Base-by-base conservation (phyloP, 2,113 vertebrate genomes). In the Pangasianodon hypophthalmus region DNA sequence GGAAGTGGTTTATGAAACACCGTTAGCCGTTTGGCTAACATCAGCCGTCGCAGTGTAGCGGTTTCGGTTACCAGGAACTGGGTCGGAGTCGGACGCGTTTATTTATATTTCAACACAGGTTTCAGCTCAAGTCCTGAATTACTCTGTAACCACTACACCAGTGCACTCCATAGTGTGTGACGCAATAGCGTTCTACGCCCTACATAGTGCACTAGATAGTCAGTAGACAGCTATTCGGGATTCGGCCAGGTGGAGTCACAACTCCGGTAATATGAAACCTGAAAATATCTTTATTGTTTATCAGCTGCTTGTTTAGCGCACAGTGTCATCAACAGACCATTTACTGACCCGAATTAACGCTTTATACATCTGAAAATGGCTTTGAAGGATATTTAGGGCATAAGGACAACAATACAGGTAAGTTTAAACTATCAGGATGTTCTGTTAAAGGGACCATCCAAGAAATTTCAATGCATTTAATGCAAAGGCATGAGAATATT, bases 51-150 rank as follows among this genome's bases (percentile, higher is more conserved):
- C 93, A 92, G 91, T 71, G 86, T 94, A 93, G 93, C 93, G 94
- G 92, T 71, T 95, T 95, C 92, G 92, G 94, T 96, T 96, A 94
- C 95, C 92, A 95, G 95, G 95, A 96, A 95, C 94, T 95, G 94
- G 95, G 94, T 93, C 94, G 92, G 7, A 83, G 6, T 58, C 80
- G 79, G 48, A 92, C 94, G 8, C 48, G 85, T 87, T 95, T 96
- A 96, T 96, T 95, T 96, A 96, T 96, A 96, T 96, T 96, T 95
- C 93, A 96, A 92, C 94, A 92, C 93, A 90, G 54, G 90, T 94
- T 93, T 92, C 84, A 93, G 88, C 87, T 50, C 62, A 46, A 29
- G n/a, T 88, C 64, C 60, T 37, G 54, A 80, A 60, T 46, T 2
- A 44, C 26, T 21, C 21, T 37, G 0, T 6, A 26, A 0, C 1